These are phyloP conservation scores for Phyllotreta striolata DNA, from an alignment of 2,888 invertebrate species.

Conservation along the genomic window DNA sequence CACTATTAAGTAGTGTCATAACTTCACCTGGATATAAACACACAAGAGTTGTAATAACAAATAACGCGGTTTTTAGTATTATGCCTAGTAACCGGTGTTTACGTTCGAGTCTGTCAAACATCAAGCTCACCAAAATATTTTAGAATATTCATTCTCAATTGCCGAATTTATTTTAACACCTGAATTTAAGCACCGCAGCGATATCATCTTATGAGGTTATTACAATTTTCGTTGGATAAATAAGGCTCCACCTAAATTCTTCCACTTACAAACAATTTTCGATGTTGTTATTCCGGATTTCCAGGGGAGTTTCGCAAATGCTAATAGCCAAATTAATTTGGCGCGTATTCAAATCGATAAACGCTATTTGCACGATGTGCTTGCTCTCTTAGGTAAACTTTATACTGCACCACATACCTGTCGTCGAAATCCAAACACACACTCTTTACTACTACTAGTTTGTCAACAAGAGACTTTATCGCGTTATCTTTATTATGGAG, in stretches of 20 bases:
- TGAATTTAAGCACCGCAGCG: constrained; percentile 7
- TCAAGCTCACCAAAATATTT: constrained; percentile 38
- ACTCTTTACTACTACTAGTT: constrained; percentile 38
- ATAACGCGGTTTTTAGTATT: constrained; percentile 35
- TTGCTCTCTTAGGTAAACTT: constrained; percentile 25
- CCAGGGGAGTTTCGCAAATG: no score
- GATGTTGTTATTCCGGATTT: no score
- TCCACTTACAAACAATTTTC: no score
- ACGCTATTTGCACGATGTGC: constrained; percentile 34
- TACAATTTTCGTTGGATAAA: no score
- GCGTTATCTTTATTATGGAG: constrained; percentile 47
- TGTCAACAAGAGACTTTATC: constrained; percentile 43
- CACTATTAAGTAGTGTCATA: constrained; percentile 39
- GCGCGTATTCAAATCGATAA: no score
- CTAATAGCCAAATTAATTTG: no score
- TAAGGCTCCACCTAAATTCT: no score
- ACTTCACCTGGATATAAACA: constrained; percentile 39
- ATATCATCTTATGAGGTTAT: neutral
- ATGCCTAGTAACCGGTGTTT: constrained; percentile 35
- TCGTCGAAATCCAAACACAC: constrained; percentile 38
- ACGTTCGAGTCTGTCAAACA: constrained; percentile 39
- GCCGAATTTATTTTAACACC: constrained; percentile 32
- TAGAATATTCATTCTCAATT: constrained; percentile 38
- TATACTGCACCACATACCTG: constrained; percentile 35
- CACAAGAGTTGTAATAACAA: constrained; percentile 36